phyloP scores from a whole-genome alignment of 2,113 vertebrate species.

The Microcebus lehilahytsara region DNA sequence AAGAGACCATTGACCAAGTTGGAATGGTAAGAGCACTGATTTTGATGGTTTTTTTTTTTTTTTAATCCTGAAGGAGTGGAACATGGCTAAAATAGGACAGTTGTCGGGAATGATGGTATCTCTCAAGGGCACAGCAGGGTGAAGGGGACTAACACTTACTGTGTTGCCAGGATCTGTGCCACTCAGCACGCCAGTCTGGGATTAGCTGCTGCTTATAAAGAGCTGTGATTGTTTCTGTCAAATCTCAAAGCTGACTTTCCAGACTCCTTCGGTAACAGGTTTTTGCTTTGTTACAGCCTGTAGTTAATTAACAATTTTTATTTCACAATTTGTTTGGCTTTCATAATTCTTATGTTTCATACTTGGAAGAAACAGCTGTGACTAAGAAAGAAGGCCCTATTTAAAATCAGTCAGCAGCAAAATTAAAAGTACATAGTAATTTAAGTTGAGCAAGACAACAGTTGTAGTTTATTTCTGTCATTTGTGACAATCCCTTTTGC shows the following conservation, averaged over 20 bases:
- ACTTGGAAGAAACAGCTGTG: not conserved
- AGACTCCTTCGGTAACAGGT: not conserved
- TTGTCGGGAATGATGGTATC: not conserved
- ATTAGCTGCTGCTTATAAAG: not conserved
- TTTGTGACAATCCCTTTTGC: not conserved
- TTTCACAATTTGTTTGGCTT: constrained; percentile 25
- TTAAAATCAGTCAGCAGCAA: constrained; percentile 13
- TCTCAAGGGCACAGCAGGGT: accelerated
- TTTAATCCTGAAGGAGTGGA: not conserved
- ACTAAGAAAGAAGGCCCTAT: not conserved
- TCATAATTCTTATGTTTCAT: not conserved
- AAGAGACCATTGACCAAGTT: constrained; percentile 93
- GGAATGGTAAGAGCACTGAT: constrained; percentile 91
- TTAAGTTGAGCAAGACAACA: not conserved
- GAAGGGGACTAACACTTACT: not conserved
- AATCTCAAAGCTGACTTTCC: not conserved
- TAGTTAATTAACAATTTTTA: constrained; percentile 2
- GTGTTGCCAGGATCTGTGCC: not conserved
- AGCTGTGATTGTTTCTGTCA: not conserved
- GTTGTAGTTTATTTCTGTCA: not conserved
- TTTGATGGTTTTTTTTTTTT: not conserved
- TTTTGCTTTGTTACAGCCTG: not conserved
- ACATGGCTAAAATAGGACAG: not conserved
- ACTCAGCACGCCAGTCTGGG: not conserved
- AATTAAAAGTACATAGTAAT: not conserved